Evolutionary conservation across 92 coral and sea anemone genomes (phyloP).

Genomic region (Palythoa grandiflora): DNA sequence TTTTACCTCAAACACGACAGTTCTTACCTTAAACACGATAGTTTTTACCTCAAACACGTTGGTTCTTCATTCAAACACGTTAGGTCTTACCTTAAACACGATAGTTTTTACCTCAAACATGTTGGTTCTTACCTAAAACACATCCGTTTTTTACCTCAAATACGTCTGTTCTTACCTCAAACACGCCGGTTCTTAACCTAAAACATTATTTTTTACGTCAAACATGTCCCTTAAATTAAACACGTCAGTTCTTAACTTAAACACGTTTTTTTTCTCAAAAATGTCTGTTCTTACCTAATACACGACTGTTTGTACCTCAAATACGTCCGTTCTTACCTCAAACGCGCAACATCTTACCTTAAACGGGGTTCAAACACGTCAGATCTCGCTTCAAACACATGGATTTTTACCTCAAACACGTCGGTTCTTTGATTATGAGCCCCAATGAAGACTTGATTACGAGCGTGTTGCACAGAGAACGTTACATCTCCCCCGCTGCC

Average conservation of each 20-base stretch:
- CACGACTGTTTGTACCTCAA: no score
- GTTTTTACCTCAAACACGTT: neutral
- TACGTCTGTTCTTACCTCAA: neutral
- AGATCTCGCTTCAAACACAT: neutral
- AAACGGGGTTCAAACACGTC: neutral
- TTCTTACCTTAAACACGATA: neutral
- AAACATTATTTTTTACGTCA: neutral
- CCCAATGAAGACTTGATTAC: constrained; percentile 94
- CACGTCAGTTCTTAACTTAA: no score
- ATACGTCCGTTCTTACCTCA: neutral
- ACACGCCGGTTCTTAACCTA: neutral
- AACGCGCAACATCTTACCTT: neutral
- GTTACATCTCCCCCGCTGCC: constrained; percentile 68
- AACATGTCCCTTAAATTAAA: neutral
- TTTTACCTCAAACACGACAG: neutral
- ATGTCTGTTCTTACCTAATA: no score
- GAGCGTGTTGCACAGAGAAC: constrained; percentile 95
- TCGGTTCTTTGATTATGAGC: constrained; percentile 80
- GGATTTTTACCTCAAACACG: constrained; percentile 73
- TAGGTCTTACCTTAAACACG: neutral
- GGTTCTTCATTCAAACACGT: neutral
- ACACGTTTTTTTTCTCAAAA: no score
- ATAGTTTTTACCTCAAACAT: neutral
- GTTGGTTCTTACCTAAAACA: neutral
- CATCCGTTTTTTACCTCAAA: no score